Base-by-base conservation (phyloP, 2,113 vertebrate species). In the Barbus barbus region DNA sequence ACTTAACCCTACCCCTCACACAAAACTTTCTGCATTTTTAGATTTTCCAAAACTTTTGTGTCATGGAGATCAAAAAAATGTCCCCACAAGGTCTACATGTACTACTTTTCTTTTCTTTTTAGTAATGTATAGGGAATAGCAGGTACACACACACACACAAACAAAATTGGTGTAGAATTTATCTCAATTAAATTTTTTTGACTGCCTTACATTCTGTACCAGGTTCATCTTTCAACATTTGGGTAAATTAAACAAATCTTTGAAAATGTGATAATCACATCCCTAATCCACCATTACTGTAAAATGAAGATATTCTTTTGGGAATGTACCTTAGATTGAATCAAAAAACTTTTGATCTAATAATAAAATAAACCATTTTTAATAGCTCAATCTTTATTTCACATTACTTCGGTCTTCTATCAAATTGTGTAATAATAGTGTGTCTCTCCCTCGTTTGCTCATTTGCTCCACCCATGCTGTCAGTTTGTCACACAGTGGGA, bases 401-500 rank as follows among this genome's bases (percentile, higher is more conserved):
- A 9, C 6, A 61, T 16, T 18, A 5, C 2, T 18, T 60, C 53
- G 60, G n/a, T 60, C 76, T 20, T 38, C 24, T 60, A 1, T 26
- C n/a, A 61, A 12, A 44, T 18, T 26, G 56, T 63, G 22, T 38
- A 78, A 38, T 58, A 53, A 31, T 51, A 31, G 26, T 51, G 4
- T 36, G 31, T 67, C 63, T 67, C 13, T 48, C 16, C 16, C 24
- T 9, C 16, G 1, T 75, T 28, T 33, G 36, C 4, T 48, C 28
- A 3, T 78, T 26, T 69, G 61, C 63, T 65, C 63, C 78, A 81
- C 78, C 63, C 58, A 46, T 48, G 63, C 61, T 82, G 80, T 82
- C 80, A 82, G 46, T 82, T 82, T 82, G 26, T 56, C 73, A 75
- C n/a, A 80, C 65, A 82, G 80, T 65, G 61, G 48, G 41, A 82